Percentiles rank a stretch among this genome's conserved stretches.
Conservation (phyloP, 2,888 invertebrate genomes). For the Globia sparganii region DNA sequence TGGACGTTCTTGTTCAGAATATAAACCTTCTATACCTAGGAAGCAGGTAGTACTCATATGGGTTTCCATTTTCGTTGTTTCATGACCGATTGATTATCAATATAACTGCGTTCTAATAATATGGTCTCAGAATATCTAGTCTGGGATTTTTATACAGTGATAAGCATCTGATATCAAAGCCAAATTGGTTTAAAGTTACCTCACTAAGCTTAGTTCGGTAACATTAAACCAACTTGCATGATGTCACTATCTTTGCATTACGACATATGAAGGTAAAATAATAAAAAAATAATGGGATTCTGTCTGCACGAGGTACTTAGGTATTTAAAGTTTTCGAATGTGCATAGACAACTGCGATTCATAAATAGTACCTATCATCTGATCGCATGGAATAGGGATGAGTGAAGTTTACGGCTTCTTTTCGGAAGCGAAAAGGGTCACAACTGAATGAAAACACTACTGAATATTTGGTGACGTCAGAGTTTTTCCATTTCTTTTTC, state of each 20-base stretch:
- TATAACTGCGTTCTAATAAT: background rate
- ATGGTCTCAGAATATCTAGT: background rate
- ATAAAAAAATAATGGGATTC: background rate
- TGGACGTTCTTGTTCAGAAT: background rate
- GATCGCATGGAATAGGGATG: background rate
- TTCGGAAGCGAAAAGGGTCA: background rate
- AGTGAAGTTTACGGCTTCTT: background rate
- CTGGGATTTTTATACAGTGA: background rate
- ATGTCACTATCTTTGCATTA: background rate
- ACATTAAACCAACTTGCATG: slow-evolving; percentile 5
- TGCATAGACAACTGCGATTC: background rate
- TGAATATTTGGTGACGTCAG: background rate
- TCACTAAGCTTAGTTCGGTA: background rate
- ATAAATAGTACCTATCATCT: background rate
- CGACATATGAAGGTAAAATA: background rate
- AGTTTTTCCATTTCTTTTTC: too few species aligned
- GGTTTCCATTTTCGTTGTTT: background rate
- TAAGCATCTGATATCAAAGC: background rate
- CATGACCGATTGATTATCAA: background rate
- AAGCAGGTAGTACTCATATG: background rate
- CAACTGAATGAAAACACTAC: background rate
- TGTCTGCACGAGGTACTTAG: background rate
- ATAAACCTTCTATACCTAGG: background rate
- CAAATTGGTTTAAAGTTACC: background rate
- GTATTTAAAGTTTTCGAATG: background rate